Evolutionary conservation across 2,797 vertebrate species (phyloP).

Genomic region (Spea hammondii): DNA sequence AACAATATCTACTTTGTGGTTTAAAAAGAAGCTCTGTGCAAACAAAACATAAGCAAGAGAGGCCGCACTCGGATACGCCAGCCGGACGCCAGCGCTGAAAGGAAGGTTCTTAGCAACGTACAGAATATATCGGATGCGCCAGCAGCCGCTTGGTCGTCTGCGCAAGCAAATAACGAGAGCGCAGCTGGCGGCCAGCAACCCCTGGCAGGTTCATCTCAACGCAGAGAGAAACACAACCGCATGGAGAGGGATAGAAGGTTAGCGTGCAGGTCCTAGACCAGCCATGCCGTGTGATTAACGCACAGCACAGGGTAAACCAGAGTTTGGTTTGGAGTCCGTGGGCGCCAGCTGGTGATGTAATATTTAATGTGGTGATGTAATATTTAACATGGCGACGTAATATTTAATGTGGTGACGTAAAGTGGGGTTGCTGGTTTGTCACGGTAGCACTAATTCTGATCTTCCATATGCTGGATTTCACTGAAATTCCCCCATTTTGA

Average conservation of each 20-base stretch:
- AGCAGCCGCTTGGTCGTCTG: constrained; percentile 51
- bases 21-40: constrained; percentile 67
- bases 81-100: constrained; percentile 54
- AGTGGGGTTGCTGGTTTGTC: too few species aligned
- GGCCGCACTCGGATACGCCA: constrained; percentile 56
- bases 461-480: too few species aligned
- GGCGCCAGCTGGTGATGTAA: too few species aligned
- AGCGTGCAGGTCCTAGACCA: neutral
- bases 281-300: too few species aligned
- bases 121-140: constrained; percentile 59
- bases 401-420: too few species aligned
- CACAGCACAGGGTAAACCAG: neutral
- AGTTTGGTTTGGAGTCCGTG: too few species aligned
- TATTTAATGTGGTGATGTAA: too few species aligned
- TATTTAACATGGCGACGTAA: too few species aligned
- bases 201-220: constrained; percentile 64
- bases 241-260: constrained; percentile 80
- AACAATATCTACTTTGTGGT: constrained; percentile 35
- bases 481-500: neutral
- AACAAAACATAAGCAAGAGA: constrained; percentile 65
- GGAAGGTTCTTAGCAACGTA: constrained; percentile 64
- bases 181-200: constrained; percentile 51
- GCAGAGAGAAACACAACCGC: constrained; percentile 83
- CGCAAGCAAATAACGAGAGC: constrained; percentile 56
- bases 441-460: too few species aligned